A percentile compares a stretch with the other conserved stretches of the same genome.
These are phyloP conservation scores for Daboia siamensis DNA, from an alignment of 2,113 vertebrate genomes.

Conservation along the genomic window DNA sequence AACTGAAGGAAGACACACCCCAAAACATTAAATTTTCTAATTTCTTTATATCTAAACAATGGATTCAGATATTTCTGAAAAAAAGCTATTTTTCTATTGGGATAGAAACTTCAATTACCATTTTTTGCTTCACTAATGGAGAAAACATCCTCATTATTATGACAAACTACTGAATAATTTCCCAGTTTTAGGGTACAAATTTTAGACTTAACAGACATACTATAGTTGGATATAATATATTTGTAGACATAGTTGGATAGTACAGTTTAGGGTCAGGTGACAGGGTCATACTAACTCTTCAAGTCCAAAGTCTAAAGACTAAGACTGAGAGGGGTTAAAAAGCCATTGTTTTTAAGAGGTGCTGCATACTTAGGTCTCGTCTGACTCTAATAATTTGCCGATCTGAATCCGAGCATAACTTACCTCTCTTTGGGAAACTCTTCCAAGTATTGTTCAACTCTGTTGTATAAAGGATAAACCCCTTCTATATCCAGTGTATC, in stretches of 20 bases:
- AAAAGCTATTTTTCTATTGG: background rate
- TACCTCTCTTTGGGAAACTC: conserved; percentile 93
- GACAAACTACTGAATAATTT: background rate
- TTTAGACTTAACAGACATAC: background rate
- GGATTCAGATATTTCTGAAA: background rate
- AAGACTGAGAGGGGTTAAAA: background rate
- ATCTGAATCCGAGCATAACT: background rate
- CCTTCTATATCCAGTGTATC: conserved; percentile 95
- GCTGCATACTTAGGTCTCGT: background rate
- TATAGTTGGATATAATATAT: background rate
- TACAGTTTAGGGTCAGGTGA: background rate
- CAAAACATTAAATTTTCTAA: background rate
- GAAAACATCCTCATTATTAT: background rate
- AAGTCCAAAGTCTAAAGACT: background rate
- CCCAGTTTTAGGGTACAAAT: background rate
- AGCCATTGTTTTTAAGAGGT: background rate
- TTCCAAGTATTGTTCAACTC: conserved; percentile 87
- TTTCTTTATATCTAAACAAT: background rate
- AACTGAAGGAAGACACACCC: background rate
- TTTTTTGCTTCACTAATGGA: background rate
- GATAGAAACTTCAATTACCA: background rate
- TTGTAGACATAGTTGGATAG: background rate
- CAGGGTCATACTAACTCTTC: background rate
- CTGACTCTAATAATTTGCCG: background rate
- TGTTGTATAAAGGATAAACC: conserved; percentile 86